phyloP scores from a whole-genome alignment of 2,113 vertebrate species.

The Xerus inauris region DNA sequence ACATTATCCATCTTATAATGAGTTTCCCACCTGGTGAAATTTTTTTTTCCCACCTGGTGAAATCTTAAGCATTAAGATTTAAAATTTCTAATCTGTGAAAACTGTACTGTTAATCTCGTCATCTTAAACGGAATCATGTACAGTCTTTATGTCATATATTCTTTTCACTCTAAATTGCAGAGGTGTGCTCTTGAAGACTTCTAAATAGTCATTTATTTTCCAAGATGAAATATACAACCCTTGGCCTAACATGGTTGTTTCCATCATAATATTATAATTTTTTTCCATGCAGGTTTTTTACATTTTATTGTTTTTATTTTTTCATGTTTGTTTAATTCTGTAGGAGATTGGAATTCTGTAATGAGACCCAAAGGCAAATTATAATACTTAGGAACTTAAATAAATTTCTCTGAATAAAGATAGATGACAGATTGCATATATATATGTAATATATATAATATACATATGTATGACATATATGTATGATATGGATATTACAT shows the following conservation, averaged over 20 bases:
- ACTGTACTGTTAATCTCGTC: not conserved
- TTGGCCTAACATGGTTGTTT: not conserved
- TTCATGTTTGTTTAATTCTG: conserved; percentile 51
- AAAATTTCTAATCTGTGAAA: not conserved
- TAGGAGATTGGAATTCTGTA: not conserved
- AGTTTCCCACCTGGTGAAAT: not conserved
- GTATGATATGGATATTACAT: not conserved
- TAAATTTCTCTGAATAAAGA: not conserved
- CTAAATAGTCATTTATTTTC: conserved; percentile 16
- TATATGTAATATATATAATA: not conserved
- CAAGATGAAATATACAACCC: conserved; percentile 13
- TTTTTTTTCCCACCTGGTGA: not conserved
- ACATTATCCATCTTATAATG: not conserved
- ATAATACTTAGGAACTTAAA: not conserved
- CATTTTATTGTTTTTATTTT: not conserved
- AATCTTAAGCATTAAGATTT: not conserved
- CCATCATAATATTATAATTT: not conserved
- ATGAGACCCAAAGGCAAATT: not conserved
- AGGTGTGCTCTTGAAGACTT: not conserved
- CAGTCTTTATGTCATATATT: not conserved
- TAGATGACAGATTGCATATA: not conserved
- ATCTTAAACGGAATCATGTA: not conserved
- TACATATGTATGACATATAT: not conserved
- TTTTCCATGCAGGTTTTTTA: conserved; percentile 7
- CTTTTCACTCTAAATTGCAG: not conserved